Percentiles rank a stretch among this genome's conserved stretches.
These are phyloP conservation scores for Pomacea maculata DNA, from an alignment of 1,140 invertebrate species.

Conservation along the genomic window DNA sequence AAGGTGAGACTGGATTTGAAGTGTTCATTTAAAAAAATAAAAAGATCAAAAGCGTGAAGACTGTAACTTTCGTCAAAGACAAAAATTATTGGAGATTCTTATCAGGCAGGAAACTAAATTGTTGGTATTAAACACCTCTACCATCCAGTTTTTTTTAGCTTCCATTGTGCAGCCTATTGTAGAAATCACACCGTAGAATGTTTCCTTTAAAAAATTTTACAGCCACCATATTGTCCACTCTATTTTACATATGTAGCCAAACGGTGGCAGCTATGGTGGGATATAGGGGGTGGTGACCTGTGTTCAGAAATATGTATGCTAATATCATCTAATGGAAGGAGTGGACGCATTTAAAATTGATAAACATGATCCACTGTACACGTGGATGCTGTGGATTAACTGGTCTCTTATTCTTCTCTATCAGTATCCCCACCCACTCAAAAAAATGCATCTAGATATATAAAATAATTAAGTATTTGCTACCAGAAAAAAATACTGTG, in stretches of 20 bases:
- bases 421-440: too few relatives aligned
- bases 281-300: not conserved
- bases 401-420: too few relatives aligned
- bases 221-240: not conserved
- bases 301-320: not conserved
- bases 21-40: not conserved
- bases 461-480: slow-evolving; percentile 68
- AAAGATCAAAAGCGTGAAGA: not conserved
- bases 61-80: not conserved
- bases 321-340: slow-evolving; percentile 1
- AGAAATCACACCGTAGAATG: slow-evolving; percentile 95
- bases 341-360: too few relatives aligned
- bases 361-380: not conserved
- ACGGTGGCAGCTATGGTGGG: not conserved
- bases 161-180: slow-evolving; percentile 84
- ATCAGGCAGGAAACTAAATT: slow-evolving; percentile 83
- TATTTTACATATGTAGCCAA: not conserved
- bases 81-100: slow-evolving; percentile 49
- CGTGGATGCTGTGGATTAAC: not conserved
- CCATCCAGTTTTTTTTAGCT: slow-evolving; percentile 72
- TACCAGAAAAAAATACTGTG: slow-evolving; percentile 83
- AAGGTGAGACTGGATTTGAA: not conserved
- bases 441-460: not conserved
- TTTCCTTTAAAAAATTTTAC: slow-evolving; percentile 76
- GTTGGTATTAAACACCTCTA: slow-evolving; percentile 84